phyloP scores from a whole-genome alignment of 2,113 vertebrate species.

The Varanus komodoensis region DNA sequence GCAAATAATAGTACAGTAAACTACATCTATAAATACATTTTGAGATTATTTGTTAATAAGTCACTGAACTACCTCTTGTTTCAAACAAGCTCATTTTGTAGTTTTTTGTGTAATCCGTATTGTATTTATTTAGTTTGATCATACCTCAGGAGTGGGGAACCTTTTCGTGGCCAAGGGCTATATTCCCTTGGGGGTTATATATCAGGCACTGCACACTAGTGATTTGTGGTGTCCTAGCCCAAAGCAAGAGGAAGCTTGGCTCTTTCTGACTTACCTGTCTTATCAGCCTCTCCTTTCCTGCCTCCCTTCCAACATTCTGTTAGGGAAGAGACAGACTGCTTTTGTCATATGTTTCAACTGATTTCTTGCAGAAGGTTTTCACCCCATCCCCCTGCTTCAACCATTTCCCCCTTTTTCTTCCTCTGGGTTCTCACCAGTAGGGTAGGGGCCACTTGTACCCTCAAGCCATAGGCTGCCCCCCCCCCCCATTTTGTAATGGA shows the following conservation, averaged over 20 bases:
- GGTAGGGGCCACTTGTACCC: neutral
- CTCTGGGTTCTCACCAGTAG: neutral
- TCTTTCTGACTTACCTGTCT: neutral
- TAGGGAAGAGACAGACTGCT: neutral
- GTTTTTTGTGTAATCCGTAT: neutral
- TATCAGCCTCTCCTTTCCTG: neutral
- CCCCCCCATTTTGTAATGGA: neutral
- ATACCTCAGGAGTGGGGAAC: neutral
- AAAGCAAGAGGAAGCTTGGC: neutral
- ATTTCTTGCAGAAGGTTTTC: neutral
- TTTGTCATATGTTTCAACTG: neutral
- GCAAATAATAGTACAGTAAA: too few species aligned
- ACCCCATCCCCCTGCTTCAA: too few species aligned
- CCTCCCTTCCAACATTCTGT: neutral
- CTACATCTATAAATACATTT: neutral
- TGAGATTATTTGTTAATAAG: neutral
- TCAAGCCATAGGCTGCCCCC: neutral
- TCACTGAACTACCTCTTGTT: fast-evolving
- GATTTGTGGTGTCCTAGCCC: neutral
- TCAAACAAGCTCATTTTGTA: neutral
- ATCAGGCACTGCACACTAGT: neutral
- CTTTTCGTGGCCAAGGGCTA: neutral
- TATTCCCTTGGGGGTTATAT: neutral
- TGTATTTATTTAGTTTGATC: neutral
- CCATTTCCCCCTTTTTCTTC: too few species aligned